Base-by-base conservation (phyloP, 1,140 invertebrate species). In the Orius laevigatus region DNA sequence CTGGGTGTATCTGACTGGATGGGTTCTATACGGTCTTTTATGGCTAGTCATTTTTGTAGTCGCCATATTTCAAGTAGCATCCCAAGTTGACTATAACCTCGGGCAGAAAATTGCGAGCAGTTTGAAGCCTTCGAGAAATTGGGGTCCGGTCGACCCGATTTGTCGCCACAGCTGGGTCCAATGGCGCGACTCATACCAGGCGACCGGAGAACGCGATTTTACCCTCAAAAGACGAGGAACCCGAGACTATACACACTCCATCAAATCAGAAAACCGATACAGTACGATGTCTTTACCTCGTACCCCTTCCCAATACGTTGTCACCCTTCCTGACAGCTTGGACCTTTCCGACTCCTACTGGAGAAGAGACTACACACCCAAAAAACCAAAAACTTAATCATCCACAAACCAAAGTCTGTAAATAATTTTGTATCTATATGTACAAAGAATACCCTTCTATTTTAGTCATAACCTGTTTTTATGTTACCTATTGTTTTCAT, bases 71-170 rank as follows among this genome's bases (percentile, higher is more conserved):
- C 61, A 64, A 45, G 57, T 64, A n/a, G 54, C 44, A 5, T 50
- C 51, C 19, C 63, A 66, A 59, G 64, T 64, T 35, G 65, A 64
- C 38, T 66, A 65, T 53, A 62, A 64, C 50, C 54, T 66, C 48
- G 51, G 51, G 6, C 60, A 76, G 73, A 75, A 73, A 65, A 58
- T 75, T 36, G 63, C 65, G 58, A 67, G 69, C 39, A 69, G 72
- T 12, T 63, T 74, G 40, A 68, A 66, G 56, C 71, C 72, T 12
- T 70, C 72, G 0, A 61, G 71, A 4, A 71, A 75, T 48, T 76
- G 74, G 74, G 74, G 74, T 9, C 73, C 73, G 10, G 65, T 69
- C 9, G 74, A 76, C 52, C 72, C 74, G 9, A 73, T 75, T 49
- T 65, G 68, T 18, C 62, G 72, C n/a, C 70, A 75, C 57, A 71